Conservation (phyloP, 2,797 vertebrate species). For the Sylvilagus floridanus region DNA sequence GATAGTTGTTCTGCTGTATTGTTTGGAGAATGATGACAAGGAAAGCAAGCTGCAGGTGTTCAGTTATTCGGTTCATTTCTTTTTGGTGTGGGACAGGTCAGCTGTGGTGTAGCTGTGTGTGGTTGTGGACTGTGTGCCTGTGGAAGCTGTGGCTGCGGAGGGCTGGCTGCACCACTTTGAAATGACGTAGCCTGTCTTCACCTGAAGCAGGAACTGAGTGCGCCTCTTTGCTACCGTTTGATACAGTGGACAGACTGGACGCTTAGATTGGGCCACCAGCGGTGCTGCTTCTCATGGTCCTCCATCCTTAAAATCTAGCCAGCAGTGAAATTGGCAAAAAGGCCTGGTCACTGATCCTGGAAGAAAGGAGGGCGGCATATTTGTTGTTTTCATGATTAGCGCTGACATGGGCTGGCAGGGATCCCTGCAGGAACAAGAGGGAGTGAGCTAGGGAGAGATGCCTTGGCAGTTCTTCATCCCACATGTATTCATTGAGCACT, state of each 20-base stretch:
- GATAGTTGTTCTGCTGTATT: too few relatives aligned
- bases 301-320: background rate
- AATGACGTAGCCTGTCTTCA: background rate
- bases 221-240: background rate
- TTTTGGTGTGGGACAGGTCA: too few relatives aligned
- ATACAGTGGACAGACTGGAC: background rate
- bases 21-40: too few relatives aligned
- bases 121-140: too few relatives aligned
- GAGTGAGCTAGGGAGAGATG: background rate
- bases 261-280: background rate
- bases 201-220: background rate
- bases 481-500: background rate
- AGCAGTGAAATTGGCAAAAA: background rate
- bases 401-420: background rate
- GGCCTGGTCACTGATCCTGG: background rate
- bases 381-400: background rate
- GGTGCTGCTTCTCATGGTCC: background rate
- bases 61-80: too few relatives aligned
- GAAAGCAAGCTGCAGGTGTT: too few relatives aligned
- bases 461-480: background rate
- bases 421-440: background rate
- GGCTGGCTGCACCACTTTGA: too few relatives aligned
- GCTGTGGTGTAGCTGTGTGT: too few relatives aligned
- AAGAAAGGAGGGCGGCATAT: background rate
- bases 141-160: too few relatives aligned